Evolutionary conservation across 2,888 invertebrate genomes (phyloP).

Genomic region (Cataglyphis livida): DNA sequence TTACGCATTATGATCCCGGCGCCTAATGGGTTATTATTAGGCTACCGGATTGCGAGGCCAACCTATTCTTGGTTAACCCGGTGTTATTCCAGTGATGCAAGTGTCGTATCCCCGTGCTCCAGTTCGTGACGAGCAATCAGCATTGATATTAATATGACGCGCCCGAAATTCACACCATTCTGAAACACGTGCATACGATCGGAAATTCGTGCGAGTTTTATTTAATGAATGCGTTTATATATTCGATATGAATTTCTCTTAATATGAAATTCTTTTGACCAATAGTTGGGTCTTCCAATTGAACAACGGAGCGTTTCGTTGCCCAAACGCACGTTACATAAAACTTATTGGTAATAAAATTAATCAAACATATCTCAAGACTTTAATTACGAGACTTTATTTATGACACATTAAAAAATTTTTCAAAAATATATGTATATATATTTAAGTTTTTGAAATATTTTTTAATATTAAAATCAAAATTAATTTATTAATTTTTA

Average conservation of each 20-base stretch:
- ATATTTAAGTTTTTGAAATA: neutral
- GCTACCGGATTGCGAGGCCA: constrained; percentile 63
- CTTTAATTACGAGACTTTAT: neutral
- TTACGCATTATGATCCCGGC: constrained; percentile 64
- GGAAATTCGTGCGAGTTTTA: constrained; percentile 47
- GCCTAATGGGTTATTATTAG: constrained; percentile 68
- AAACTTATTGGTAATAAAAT: neutral
- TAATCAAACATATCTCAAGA: neutral
- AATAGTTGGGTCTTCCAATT: neutral
- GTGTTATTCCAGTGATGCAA: constrained; percentile 44
- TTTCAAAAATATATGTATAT: neutral
- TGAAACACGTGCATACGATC: constrained; percentile 35
- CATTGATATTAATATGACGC: constrained; percentile 61
- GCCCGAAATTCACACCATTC: constrained; percentile 50
- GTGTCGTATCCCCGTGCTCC: constrained; percentile 3
- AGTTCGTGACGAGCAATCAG: constrained; percentile 62
- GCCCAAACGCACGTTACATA: neutral
- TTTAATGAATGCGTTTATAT: constrained; percentile 17
- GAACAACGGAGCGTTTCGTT: neutral
- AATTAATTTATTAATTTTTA: neutral
- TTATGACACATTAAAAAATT: neutral
- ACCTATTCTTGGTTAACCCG: constrained; percentile 63
- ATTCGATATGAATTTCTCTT: neutral
- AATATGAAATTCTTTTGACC: neutral
- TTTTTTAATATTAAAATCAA: too few species aligned